Conservation (phyloP, 2,888 invertebrate genomes). For the Stenodema calcarata region DNA sequence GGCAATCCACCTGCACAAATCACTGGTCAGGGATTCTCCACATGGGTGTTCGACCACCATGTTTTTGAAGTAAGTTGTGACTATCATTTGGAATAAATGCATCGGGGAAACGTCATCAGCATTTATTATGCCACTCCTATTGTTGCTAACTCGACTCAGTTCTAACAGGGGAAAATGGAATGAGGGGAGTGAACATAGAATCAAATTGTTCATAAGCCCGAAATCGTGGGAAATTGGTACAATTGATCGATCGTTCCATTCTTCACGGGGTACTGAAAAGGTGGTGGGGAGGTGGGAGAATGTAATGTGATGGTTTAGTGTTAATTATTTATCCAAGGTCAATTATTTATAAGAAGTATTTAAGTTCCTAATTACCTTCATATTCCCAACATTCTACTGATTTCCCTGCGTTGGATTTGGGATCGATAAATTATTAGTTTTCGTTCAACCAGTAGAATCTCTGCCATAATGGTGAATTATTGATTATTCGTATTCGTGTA, state of each 20-base stretch:
- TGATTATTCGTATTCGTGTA: no score
- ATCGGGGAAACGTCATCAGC: neutral
- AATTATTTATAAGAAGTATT: neutral
- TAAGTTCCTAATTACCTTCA: neutral
- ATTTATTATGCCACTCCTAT: neutral
- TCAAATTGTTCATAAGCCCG: neutral
- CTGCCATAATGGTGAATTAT: no score
- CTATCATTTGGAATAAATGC: neutral
- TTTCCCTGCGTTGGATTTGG: neutral
- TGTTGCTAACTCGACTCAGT: neutral
- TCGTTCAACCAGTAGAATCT: no score
- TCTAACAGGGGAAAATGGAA: neutral
- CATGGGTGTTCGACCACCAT: neutral
- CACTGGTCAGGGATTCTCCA: conserved; percentile 44
- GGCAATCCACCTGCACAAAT: conserved; percentile 41
- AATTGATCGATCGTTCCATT: neutral
- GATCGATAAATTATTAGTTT: no score
- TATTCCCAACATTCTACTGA: neutral
- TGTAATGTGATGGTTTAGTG: neutral
- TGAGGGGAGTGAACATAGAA: neutral
- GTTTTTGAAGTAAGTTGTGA: neutral
- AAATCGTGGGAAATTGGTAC: neutral
- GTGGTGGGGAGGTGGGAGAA: neutral
- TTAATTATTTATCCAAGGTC: neutral
- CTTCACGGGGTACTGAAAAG: neutral